A percentile compares a stretch with the other conserved stretches of the same genome.
Evolutionary conservation across 2,888 invertebrate genomes (phyloP).

Genomic region (Mythimna impura): DNA sequence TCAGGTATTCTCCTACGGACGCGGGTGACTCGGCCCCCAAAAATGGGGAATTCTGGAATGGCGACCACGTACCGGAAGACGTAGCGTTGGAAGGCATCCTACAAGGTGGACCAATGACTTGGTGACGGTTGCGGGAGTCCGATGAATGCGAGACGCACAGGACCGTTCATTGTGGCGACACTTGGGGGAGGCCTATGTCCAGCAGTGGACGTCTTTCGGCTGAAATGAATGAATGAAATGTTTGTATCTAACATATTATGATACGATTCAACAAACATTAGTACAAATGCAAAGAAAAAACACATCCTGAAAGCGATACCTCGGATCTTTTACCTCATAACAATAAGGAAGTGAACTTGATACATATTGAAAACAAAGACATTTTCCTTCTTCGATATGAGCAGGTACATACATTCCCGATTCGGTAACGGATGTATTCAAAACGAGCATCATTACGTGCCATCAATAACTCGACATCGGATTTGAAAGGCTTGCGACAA

Average conservation of each 20-base stretch:
- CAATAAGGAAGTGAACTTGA: conserved; percentile 56
- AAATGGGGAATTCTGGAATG: no score
- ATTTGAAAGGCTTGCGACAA: conserved; percentile 66
- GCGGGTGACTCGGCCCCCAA: no score
- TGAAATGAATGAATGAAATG: no score
- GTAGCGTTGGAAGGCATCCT: no score
- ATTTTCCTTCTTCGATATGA: conserved; percentile 62
- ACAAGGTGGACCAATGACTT: no score
- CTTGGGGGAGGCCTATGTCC: no score
- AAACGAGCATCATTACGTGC: conserved; percentile 71
- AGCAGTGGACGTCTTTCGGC: no score
- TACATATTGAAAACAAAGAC: conserved; percentile 65
- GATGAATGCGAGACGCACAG: no score
- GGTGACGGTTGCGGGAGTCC: no score
- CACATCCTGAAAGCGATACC: conserved; percentile 38
- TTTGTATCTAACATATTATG: not conserved
- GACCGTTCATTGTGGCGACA: no score
- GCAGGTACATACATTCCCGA: conserved; percentile 59
- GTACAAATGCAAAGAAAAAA: conserved; percentile 35
- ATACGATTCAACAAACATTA: conserved; percentile 13
- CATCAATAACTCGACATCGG: conserved; percentile 73
- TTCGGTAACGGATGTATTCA: conserved; percentile 65
- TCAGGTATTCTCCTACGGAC: no score
- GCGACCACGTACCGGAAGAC: no score
- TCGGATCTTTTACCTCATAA: conserved; percentile 26